Evolutionary conservation across 2,888 invertebrate genomes (phyloP).

Genomic region (Drosophila testacea): DNA sequence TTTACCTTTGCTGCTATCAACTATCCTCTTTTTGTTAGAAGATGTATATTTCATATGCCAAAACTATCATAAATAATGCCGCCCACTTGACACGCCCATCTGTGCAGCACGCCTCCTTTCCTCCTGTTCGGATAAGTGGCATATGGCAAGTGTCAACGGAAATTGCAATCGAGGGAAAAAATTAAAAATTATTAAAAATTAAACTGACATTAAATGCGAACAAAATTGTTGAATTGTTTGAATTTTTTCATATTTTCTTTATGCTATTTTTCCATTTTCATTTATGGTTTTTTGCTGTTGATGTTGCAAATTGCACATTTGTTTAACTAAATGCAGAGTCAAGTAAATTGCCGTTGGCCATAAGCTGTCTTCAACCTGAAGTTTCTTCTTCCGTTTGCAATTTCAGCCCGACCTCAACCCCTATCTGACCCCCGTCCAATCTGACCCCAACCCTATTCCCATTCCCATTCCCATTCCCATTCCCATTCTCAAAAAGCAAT

Average conservation of each 20-base stretch:
- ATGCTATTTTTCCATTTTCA: neutral
- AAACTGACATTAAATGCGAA: constrained; percentile 21
- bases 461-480: no score
- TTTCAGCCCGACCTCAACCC: constrained; percentile 29
- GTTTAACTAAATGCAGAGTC: constrained; percentile 27
- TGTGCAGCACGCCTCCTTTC: neutral
- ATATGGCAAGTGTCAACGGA: constrained; percentile 70
- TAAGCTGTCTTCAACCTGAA: constrained; percentile 21
- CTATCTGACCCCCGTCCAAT: neutral
- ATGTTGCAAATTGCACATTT: constrained; percentile 37
- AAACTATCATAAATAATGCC: constrained; percentile 58
- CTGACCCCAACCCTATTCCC: neutral
- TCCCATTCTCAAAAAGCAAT: constrained; percentile 21
- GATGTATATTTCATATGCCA: constrained; percentile 30
- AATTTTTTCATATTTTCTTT: neutral
- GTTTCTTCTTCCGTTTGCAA: constrained; percentile 57
- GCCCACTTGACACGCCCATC: constrained; percentile 35
- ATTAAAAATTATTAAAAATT: constrained; percentile 22
- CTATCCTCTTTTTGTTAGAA: constrained; percentile 29
- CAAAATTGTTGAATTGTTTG: constrained; percentile 10
- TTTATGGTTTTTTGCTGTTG: constrained; percentile 1
- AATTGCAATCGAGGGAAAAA: constrained; percentile 46
- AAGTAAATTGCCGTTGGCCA: constrained; percentile 19
- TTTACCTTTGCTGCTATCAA: no score
- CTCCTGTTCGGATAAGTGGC: constrained; percentile 38